Conservation (phyloP, 2,797 vertebrate genomes). For the Vultur gryphus region DNA sequence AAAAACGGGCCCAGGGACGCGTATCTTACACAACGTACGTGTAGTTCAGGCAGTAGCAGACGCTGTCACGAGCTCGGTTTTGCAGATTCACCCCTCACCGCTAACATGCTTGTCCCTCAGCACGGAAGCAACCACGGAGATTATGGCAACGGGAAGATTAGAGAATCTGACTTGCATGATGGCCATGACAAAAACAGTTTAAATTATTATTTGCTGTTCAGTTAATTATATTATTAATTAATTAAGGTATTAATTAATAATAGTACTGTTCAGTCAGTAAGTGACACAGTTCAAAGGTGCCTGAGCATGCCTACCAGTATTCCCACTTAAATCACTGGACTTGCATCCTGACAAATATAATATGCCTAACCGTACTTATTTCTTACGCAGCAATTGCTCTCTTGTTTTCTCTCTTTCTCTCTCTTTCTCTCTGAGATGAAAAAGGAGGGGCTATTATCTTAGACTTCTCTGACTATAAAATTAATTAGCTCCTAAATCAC, state of each 20-base stretch:
- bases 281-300: neutral
- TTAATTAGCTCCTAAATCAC: constrained; percentile 21
- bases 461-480: neutral
- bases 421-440: constrained; percentile 60
- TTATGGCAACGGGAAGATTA: neutral
- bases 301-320: constrained; percentile 19
- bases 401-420: constrained; percentile 61
- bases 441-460: neutral
- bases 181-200: neutral
- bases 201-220: neutral
- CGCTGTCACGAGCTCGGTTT: neutral
- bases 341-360: neutral
- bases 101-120: neutral
- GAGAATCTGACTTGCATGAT: neutral
- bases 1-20: neutral
- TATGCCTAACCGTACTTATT: neutral
- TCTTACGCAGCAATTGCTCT: constrained; percentile 29
- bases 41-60: neutral
- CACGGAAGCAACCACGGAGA: neutral
- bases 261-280: neutral
- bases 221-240: constrained; percentile 26
- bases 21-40: accelerated
- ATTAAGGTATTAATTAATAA: constrained; percentile 39
- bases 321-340: constrained; percentile 20
- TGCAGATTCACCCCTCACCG: neutral